Evolutionary conservation across 2,888 invertebrate genomes (phyloP).

Genomic region (Drosophila pegasa): DNA sequence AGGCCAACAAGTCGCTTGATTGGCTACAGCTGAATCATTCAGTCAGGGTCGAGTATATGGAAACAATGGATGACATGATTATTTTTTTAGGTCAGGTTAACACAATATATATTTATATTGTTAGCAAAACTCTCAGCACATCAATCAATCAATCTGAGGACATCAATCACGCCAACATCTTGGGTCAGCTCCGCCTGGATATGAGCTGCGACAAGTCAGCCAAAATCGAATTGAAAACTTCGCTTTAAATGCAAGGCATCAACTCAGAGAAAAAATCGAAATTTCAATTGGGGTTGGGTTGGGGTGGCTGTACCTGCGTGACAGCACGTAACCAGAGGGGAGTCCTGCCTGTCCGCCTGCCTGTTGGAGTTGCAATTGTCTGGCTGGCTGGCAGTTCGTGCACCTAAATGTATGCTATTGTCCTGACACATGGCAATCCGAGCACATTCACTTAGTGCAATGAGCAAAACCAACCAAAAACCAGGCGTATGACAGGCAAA

Average conservation of each 20-base stretch:
- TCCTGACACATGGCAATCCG: conserved; percentile 48
- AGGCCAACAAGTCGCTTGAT: conserved; percentile 27
- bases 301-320: conserved; percentile 17
- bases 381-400: conserved; percentile 43
- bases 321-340: conserved; percentile 23
- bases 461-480: conserved; percentile 51
- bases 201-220: conserved; percentile 20
- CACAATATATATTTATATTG: conserved; percentile 16
- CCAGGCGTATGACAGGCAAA: conserved; percentile 44
- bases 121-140: conserved; percentile 16
- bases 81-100: conserved; percentile 17
- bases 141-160: conserved; percentile 42
- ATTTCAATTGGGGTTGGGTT: background rate
- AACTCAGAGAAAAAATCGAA: conserved; percentile 5
- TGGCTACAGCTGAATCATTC: conserved; percentile 26
- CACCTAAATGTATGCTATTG: conserved; percentile 77
- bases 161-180: conserved; percentile 62
- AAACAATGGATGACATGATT: conserved; percentile 15
- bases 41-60: background rate
- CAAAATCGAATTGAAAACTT: conserved; percentile 57
- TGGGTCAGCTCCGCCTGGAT: conserved; percentile 28
- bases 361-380: conserved; percentile 23
- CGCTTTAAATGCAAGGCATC: conserved; percentile 57
- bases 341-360: background rate
- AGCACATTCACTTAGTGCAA: conserved; percentile 72